A percentile compares a stretch with the other conserved stretches of the same genome.
Evolutionary conservation across 2,888 invertebrate genomes (phyloP).

Genomic region (Camptogramma bilineatum): DNA sequence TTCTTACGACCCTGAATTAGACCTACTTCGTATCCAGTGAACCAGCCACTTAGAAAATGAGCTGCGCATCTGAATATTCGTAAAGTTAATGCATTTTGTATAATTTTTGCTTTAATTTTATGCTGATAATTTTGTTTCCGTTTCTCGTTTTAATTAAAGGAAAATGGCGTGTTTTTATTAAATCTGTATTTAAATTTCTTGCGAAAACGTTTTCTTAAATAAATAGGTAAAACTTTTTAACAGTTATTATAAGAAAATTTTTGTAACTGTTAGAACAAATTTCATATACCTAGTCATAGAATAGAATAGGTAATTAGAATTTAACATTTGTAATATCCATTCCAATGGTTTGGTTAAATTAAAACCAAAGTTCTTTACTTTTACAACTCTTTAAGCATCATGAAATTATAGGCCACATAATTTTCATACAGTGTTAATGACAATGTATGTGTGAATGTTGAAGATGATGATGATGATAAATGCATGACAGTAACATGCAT

Average conservation of each 20-base stretch:
- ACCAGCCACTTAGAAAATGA: slow-evolving; percentile 56
- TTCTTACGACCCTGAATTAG: slow-evolving; percentile 61
- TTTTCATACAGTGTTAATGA: too few species aligned
- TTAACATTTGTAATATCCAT: too few species aligned
- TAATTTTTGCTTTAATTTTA: slow-evolving; percentile 18
- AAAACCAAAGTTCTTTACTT: too few species aligned
- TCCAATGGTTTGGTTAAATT: too few species aligned
- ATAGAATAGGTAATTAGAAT: too few species aligned
- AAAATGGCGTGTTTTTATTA: not conserved
- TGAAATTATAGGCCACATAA: too few species aligned
- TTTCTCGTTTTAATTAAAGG: slow-evolving; percentile 8
- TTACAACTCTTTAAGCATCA: too few species aligned
- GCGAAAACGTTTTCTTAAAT: not conserved
- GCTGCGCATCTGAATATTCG: slow-evolving; percentile 37
- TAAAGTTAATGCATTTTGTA: slow-evolving; percentile 13
- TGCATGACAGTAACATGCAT: slow-evolving; percentile 2
- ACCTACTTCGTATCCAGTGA: slow-evolving; percentile 51
- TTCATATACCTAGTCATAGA: too few species aligned
- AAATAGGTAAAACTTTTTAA: too few species aligned
- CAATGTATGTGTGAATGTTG: not conserved
- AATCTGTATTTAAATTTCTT: not conserved
- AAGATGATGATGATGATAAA: not conserved
- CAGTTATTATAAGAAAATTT: too few species aligned
- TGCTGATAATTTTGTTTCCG: slow-evolving; percentile 8
- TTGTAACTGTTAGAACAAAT: too few species aligned